Conservation (phyloP, 2,113 vertebrate species). For the Pseudorhombus dupliciocellatus region DNA sequence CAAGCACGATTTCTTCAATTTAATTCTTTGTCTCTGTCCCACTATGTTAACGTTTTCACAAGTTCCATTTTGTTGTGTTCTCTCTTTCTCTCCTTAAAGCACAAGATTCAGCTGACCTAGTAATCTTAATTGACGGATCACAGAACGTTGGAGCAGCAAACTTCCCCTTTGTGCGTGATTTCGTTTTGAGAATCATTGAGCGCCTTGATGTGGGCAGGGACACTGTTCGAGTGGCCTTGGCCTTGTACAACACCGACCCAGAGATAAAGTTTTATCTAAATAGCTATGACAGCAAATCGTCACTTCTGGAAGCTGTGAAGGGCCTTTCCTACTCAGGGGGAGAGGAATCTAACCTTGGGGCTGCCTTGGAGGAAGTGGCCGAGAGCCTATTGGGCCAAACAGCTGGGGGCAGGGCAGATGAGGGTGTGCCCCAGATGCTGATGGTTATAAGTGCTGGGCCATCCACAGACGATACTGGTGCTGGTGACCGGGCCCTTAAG, state of each 20-base stretch:
- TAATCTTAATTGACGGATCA: constrained; percentile 99
- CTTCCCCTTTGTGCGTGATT: constrained; percentile 90
- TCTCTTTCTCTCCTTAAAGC: constrained; percentile 85
- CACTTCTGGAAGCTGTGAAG: constrained; percentile 88
- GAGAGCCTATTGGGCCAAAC: constrained; percentile 86
- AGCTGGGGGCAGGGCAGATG: constrained; percentile 91
- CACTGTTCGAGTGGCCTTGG: constrained; percentile 90
- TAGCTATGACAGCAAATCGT: constrained; percentile 86
- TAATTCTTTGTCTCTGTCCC: constrained; percentile 69
- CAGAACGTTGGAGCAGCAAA: constrained; percentile 92
- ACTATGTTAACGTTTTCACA: constrained; percentile 92
- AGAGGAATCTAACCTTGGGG: constrained; percentile 88
- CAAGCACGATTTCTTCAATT: constrained; percentile 82
- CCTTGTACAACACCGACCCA: constrained; percentile 87
- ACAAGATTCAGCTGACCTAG: constrained; percentile 95
- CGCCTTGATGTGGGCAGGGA: constrained; percentile 88
- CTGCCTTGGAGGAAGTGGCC: constrained; percentile 89
- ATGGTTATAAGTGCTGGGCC: constrained; percentile 90
- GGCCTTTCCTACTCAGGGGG: constrained; percentile 85
- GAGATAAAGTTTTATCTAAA: constrained; percentile 89
- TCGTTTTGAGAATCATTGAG: constrained; percentile 94
- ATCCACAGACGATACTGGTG: constrained; percentile 90
- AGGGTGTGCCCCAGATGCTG: constrained; percentile 91
- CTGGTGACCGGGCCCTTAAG: constrained; percentile 88
- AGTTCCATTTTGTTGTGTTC: constrained; percentile 91